phyloP scores from a whole-genome alignment of 2,113 vertebrate species.

The Sorex fumeus region DNA sequence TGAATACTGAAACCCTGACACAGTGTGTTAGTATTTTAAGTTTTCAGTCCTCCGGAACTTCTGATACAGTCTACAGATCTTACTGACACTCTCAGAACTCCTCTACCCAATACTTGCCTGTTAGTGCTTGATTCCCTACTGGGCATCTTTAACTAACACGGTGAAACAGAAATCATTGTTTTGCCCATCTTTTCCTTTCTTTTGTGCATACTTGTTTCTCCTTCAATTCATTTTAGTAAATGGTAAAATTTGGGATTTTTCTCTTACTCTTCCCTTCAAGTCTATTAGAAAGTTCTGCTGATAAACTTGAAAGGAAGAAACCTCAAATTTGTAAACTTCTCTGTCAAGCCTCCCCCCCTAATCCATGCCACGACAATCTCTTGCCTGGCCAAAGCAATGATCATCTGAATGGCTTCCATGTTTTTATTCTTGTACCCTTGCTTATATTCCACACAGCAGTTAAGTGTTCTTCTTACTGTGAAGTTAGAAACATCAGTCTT shows the following conservation, averaged over 20 bases:
- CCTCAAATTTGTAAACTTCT: not conserved
- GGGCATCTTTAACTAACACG: not conserved
- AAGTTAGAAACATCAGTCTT: not conserved
- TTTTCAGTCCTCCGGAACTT: conserved; percentile 1
- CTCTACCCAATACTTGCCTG: not conserved
- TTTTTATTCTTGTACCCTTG: not conserved
- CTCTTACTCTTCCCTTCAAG: conserved; percentile 19
- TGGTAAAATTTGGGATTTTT: not conserved
- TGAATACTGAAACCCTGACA: not conserved
- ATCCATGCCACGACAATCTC: not conserved
- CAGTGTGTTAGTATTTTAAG: not conserved
- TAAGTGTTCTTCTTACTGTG: not conserved
- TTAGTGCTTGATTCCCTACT: not conserved
- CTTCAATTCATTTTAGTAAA: not conserved
- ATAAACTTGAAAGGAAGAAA: not conserved
- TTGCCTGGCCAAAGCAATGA: not conserved
- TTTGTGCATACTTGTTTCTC: conserved; percentile 21
- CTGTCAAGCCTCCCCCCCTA: not conserved
- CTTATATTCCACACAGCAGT: not conserved
- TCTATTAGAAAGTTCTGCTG: not conserved
- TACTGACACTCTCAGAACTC: not conserved
- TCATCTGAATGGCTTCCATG: not conserved
- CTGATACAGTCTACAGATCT: not conserved
- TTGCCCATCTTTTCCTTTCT: not conserved
- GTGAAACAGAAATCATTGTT: conserved; percentile 14